These are phyloP conservation scores for Buceros bicornis DNA, from an alignment of 2,797 vertebrate species.

Conservation along the genomic window DNA sequence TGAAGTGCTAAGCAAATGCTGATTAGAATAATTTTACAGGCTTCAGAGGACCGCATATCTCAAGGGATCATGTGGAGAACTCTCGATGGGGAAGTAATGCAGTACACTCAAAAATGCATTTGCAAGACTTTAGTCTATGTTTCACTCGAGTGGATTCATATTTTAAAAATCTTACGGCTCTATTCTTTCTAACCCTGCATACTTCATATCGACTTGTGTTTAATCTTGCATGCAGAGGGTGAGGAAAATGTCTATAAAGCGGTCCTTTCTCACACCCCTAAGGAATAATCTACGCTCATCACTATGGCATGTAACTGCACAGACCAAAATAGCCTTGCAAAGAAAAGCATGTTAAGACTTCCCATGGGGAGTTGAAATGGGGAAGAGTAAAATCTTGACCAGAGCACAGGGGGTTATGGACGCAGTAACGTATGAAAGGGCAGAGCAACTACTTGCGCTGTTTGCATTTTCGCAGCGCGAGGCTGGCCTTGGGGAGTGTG, in stretches of 20 bases:
- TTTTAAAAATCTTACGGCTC: slow-evolving; percentile 69
- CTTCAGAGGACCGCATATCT: slow-evolving; percentile 69
- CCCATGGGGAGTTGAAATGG: background rate
- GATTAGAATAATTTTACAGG: slow-evolving; percentile 75
- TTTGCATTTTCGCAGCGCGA: rapidly evolving
- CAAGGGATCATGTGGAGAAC: slow-evolving; percentile 71
- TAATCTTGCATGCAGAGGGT: slow-evolving; percentile 66
- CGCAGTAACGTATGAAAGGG: background rate
- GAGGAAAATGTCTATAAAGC: slow-evolving; percentile 52
- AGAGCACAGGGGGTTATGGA: background rate
- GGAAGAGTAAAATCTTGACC: slow-evolving; percentile 7
- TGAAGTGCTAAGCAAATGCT: slow-evolving; percentile 69
- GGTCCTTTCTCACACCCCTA: slow-evolving; percentile 28
- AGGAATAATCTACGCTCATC: slow-evolving; percentile 43
- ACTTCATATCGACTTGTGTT: slow-evolving; percentile 60
- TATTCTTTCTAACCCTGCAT: slow-evolving; percentile 58
- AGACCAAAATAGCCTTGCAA: slow-evolving; percentile 32
- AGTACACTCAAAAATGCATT: slow-evolving; percentile 70
- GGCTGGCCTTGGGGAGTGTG: background rate
- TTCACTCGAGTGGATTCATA: slow-evolving; percentile 68
- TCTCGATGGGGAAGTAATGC: slow-evolving; percentile 73
- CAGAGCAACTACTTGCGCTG: background rate
- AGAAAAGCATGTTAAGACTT: slow-evolving; percentile 24
- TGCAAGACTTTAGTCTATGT: slow-evolving; percentile 68
- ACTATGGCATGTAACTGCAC: background rate